Percentiles rank a stretch among this genome's conserved stretches.
phyloP scores from a whole-genome alignment of 2,113 vertebrate genomes.

The pig (Sus scrofa) region T2T-Sscrofa CM000830.6:14454501-14455000 shows the following conservation, averaged over 20 bases:
- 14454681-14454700: not conserved
- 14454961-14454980: conserved; percentile 56
- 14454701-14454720: not conserved
- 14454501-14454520: not conserved
- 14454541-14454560: not conserved
- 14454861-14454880: conserved; percentile 34
- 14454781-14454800: not conserved
- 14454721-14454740: not conserved
- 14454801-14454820: not conserved
- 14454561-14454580: not conserved
- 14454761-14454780: conserved; percentile 25
- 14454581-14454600: not conserved
- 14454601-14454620: not conserved
- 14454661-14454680: conserved; percentile 5
- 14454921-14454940: conserved; percentile 21
- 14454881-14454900: conserved; percentile 53
- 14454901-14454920: conserved; percentile 35
- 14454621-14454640: not conserved
- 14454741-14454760: conserved; percentile 12
- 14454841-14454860: conserved; percentile 14
- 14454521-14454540: not conserved
- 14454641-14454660: conserved; percentile 23
- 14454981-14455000: not conserved
- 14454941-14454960: conserved; percentile 46
- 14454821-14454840: not conserved